A percentile compares a stretch with the other conserved stretches of the same genome.
phyloP scores from a whole-genome alignment of 1,140 invertebrate genomes.

The Hypothenemus hampei region DNA sequence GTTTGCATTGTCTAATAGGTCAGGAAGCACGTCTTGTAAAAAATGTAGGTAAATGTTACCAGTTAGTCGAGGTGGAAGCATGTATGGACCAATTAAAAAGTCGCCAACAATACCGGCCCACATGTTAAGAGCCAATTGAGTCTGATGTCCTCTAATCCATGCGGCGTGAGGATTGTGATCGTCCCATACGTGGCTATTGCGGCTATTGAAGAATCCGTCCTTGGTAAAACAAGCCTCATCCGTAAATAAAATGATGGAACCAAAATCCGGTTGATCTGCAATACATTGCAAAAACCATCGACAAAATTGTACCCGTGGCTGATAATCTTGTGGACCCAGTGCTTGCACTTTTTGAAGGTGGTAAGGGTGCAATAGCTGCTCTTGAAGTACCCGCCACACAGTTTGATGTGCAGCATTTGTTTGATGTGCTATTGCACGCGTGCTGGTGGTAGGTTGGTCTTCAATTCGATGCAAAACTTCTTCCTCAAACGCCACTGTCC shows the following conservation, averaged over 20 bases:
- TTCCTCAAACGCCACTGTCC: too few species aligned
- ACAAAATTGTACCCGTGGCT: background rate
- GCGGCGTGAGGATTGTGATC: constrained; percentile 4
- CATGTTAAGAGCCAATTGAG: too few species aligned
- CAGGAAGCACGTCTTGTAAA: background rate
- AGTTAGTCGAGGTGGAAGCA: background rate
- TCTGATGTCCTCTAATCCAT: background rate
- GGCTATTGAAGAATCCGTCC: background rate
- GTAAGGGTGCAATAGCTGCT: too few species aligned
- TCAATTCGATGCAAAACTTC: too few species aligned
- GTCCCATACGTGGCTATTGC: background rate
- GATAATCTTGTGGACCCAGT: constrained; percentile 1
- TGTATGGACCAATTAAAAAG: background rate
- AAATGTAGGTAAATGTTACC: background rate
- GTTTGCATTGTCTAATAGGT: too few species aligned
- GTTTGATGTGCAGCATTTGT: too few species aligned
- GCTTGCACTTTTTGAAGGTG: background rate
- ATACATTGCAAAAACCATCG: background rate
- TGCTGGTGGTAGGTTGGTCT: too few species aligned
- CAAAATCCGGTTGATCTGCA: constrained; percentile 1
- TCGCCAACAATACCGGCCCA: background rate
- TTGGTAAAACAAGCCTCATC: constrained; percentile 10
- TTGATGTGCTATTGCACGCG: too few species aligned
- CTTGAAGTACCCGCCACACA: too few species aligned
- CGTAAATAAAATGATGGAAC: background rate